Evolutionary conservation across 2,888 invertebrate genomes (phyloP).

Genomic region (Peribatodes rhomboidaria): DNA sequence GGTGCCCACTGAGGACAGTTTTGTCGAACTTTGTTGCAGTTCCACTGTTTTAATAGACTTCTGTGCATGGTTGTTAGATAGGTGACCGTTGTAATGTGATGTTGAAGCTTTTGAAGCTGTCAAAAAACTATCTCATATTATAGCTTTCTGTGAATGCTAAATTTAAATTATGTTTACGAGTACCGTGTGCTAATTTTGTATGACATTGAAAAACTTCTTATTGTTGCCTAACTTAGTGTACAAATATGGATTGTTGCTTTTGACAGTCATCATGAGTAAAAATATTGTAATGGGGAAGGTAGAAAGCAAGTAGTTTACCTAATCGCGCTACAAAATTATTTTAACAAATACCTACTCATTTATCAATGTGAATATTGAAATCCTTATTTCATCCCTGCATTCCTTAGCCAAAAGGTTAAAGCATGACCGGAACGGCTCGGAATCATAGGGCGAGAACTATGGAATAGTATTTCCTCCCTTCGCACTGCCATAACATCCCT

Average conservation of each 20-base stretch:
- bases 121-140: no score
- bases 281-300: no score
- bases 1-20: neutral
- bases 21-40: neutral
- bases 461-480: conserved; percentile 62
- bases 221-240: no score
- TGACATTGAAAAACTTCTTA: no score
- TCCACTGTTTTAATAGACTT: neutral
- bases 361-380: neutral
- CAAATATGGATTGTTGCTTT: no score
- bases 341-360: no score
- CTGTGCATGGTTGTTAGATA: neutral
- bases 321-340: no score
- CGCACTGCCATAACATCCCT: conserved; percentile 64
- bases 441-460: conserved; percentile 70
- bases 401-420: conserved; percentile 59
- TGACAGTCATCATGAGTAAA: no score
- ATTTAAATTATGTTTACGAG: no score
- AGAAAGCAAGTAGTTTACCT: no score
- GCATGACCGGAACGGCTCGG: conserved; percentile 65
- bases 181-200: no score
- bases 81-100: neutral
- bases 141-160: no score
- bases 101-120: neutral
- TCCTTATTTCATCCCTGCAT: conserved; percentile 52